Percentiles rank a stretch among this genome's conserved stretches.
Conservation (phyloP, 2,113 vertebrate genomes). For the Anser cygnoides region DNA sequence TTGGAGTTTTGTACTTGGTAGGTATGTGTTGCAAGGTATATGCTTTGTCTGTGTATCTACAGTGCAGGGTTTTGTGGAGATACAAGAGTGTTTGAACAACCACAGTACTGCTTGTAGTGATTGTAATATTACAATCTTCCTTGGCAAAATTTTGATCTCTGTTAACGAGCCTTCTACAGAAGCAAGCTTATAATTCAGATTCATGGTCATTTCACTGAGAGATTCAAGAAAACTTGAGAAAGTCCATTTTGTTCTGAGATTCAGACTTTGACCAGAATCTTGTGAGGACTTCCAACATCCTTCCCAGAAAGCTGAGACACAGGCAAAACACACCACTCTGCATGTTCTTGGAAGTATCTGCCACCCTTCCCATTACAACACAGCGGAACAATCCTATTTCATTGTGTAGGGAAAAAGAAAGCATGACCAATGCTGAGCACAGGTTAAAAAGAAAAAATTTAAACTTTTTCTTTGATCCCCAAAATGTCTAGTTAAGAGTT, state of each 20-base stretch:
- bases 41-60: background rate
- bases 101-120: too few species aligned
- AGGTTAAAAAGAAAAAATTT: background rate
- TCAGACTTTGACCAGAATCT: background rate
- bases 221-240: background rate
- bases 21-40: background rate
- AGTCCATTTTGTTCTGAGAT: background rate
- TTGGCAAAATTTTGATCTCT: background rate
- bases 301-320: background rate
- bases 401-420: background rate
- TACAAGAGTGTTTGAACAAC: background rate
- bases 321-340: rapidly evolving
- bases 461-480: background rate
- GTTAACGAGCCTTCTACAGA: background rate
- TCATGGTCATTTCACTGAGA: background rate
- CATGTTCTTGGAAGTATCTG: background rate
- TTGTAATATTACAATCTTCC: background rate
- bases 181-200: background rate
- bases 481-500: background rate
- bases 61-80: background rate
- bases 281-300: background rate
- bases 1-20: background rate
- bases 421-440: rapidly evolving
- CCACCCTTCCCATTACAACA: background rate
- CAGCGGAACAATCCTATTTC: background rate